Percentiles rank a stretch among this genome's conserved stretches.
These are phyloP conservation scores for Koerneria pararmatus DNA, from an alignment of 2,888 invertebrate species.

Conservation along the genomic window DNA sequence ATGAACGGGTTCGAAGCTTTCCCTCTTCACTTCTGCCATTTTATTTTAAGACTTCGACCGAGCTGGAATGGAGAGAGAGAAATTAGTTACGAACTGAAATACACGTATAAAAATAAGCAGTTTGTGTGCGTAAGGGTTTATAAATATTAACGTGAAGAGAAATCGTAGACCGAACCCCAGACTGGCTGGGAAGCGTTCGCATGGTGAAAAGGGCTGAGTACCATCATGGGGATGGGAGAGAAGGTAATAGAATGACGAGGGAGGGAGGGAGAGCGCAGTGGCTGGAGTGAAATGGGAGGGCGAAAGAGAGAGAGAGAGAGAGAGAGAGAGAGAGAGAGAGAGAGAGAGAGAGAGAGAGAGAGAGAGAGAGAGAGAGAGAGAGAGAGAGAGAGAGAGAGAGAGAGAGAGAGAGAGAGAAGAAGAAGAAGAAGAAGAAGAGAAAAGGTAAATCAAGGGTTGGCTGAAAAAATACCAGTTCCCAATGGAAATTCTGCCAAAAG, in stretches of 20 bases:
- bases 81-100: too few relatives aligned
- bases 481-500: constrained; percentile 1
- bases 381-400: neutral
- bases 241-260: neutral
- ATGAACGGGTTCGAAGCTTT: too few relatives aligned
- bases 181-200: neutral
- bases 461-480: neutral
- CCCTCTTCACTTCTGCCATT: too few relatives aligned
- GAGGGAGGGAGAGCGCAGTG: neutral
- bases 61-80: too few relatives aligned
- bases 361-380: neutral
- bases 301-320: neutral
- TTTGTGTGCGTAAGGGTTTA: too few relatives aligned
- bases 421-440: neutral
- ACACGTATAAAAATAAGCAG: too few relatives aligned
- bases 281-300: neutral
- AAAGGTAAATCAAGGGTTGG: neutral
- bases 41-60: too few relatives aligned
- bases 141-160: too few relatives aligned
- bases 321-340: neutral
- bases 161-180: neutral
- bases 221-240: neutral
- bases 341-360: neutral
- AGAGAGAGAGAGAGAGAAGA: neutral
- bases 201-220: too few relatives aligned